These are phyloP conservation scores for Psilanteris sp. DNA, from an alignment of 1,140 invertebrate genomes.

Conservation along the genomic window DNA sequence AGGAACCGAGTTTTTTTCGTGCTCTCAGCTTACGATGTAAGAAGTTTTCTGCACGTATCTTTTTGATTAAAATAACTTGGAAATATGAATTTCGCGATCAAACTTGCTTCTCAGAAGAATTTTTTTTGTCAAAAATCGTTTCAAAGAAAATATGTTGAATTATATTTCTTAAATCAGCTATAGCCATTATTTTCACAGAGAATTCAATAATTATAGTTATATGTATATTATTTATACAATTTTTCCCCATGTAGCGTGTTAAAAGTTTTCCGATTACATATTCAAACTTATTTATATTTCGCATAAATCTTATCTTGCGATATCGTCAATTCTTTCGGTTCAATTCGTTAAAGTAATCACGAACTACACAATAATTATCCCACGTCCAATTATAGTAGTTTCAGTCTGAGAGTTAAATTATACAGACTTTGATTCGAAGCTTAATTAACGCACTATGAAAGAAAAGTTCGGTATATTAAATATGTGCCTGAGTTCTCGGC, in stretches of 20 bases:
- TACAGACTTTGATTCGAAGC: background rate
- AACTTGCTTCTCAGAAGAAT: slow-evolving; percentile 51
- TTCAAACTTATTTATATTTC: background rate
- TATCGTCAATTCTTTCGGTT: slow-evolving; percentile 21
- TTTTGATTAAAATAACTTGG: slow-evolving; percentile 53
- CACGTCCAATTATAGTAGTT: slow-evolving; percentile 30
- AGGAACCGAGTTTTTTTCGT: background rate
- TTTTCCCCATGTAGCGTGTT: slow-evolving; percentile 34
- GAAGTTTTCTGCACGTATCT: slow-evolving; percentile 38
- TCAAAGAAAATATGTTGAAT: too few species aligned
- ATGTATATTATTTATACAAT: slow-evolving; percentile 28
- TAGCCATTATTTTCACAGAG: background rate
- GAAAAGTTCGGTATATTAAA: background rate
- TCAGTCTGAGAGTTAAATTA: background rate
- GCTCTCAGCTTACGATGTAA: slow-evolving; percentile 5
- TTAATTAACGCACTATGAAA: slow-evolving; percentile 5
- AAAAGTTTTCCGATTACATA: slow-evolving; percentile 45
- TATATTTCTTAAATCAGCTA: too few species aligned
- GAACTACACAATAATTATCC: slow-evolving; percentile 19
- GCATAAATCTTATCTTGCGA: slow-evolving; percentile 21
- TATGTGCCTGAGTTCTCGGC: background rate
- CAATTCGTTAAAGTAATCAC: slow-evolving; percentile 20
- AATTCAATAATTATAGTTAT: slow-evolving; percentile 4
- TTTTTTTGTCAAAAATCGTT: too few species aligned
- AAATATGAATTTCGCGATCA: slow-evolving; percentile 45